Base-by-base conservation (phyloP, 1,140 invertebrate genomes). In the Drosophila subpulchrella region DNA sequence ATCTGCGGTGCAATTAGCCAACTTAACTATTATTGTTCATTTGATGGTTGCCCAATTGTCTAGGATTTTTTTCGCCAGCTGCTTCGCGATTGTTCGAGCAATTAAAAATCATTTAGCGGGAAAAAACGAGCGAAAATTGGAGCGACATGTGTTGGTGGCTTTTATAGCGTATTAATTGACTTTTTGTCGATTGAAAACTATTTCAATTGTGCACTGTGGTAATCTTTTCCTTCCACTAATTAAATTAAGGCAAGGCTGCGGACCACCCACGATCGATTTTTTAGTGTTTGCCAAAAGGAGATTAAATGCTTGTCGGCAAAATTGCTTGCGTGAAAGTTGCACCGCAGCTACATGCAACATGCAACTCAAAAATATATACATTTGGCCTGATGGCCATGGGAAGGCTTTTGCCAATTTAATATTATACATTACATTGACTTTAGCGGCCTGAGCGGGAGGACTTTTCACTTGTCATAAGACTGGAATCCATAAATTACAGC, bases 141-240 rank as follows among this genome's bases (percentile, higher is more conserved):
- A 17, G 54, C 46, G 63, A 72, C 72, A 76, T 80, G 58, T 75
- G 76, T 42, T 71, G 30, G 20, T 71, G 65, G 66, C 71, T 27
- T 75, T 75, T 65, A 56, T 50, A 41, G 71, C 58, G 55, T 57
- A 48, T 77, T 84, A 84, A 85, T 84, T 81, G 83, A 66, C 48
- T 78, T 82, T 81, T 80, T 80, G 65, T 73, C 67, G 70, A 81
- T 85, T 81, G 56, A 86, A 86, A 86, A 78, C 75, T 67, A 71
- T 81, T 86, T 71, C 63, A 67, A 86, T 78, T 71, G 71, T 36
- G 48, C 47, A 27, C 53, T 67, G 53, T 36, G 56, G 71, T 61
- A 47, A 67, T 62, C 63, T 73, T 73, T 76, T 27, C 51, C 24
- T 61, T 51, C 44, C 70, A 67, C 70, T 75, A 81, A 85, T 88